Evolutionary conservation across 2,113 vertebrate species (phyloP).

Genomic region (Pterocles gutturalis): DNA sequence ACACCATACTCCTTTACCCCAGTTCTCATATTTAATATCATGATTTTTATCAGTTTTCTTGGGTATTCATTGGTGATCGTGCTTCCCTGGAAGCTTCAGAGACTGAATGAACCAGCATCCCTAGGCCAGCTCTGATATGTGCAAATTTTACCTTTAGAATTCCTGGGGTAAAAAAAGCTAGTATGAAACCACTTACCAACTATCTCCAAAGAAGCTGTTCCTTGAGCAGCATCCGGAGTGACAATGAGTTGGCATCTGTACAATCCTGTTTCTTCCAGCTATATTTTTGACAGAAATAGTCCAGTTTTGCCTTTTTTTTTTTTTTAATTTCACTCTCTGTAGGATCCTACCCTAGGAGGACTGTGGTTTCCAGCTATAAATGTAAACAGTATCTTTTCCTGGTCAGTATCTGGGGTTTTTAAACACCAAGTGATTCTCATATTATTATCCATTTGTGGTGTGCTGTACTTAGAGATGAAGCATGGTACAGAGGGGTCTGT

Average conservation of each 20-base stretch:
- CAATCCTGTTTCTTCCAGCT: neutral
- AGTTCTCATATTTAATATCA: neutral
- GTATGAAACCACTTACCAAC: neutral
- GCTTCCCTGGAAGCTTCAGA: neutral
- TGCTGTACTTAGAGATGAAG: fast-evolving
- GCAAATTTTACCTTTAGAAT: neutral
- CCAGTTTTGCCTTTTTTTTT: neutral
- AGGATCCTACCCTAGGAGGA: neutral
- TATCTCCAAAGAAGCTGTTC: neutral
- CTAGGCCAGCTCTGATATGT: neutral
- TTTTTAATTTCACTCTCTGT: neutral
- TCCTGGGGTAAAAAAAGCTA: neutral
- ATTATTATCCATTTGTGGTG: neutral
- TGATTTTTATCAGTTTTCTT: neutral
- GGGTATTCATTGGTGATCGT: neutral
- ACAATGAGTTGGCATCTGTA: neutral
- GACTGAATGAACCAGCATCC: neutral
- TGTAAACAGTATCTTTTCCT: neutral
- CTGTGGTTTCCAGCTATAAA: neutral
- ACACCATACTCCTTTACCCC: neutral
- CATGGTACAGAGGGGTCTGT: neutral
- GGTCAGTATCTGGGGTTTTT: neutral
- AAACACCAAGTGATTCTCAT: neutral
- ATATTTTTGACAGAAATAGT: neutral
- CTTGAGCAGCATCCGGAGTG: neutral